Evolutionary conservation across 2,888 invertebrate genomes (phyloP), one percentile per base, ranked within the genome.

Genomic region (Morpho deidamia): DNA sequence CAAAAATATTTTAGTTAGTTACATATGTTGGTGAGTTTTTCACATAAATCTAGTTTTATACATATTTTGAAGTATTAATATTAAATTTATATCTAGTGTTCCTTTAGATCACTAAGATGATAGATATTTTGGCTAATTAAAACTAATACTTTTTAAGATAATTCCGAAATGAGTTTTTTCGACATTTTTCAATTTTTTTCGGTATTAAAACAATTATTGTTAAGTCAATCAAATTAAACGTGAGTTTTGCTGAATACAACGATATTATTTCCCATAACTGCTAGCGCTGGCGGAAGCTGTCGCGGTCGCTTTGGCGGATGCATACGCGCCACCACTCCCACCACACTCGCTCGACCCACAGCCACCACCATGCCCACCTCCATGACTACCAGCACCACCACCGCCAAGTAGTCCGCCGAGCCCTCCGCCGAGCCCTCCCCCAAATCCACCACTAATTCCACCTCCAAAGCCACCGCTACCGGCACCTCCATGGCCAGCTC

Each of bases 301-400:
- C 2, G 79, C 81, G 5, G 72, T 68, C 1, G 83, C 84, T 38
- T 70, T 80, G n/a, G 82, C 78, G 0, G 78, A 74, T 0, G 77
- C 72, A 39, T 65, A 75, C 0, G 74, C 72, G 2, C 64, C 73
- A 5, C 78, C 77, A 9, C 67, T 66, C 2, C 69, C 71, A 38
- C 70, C 65, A 40, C 69, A 71, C 60, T 74, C 60, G 59, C 72
- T 56, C 58, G 74, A 60, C 60, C 71, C 55, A 60, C 72, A 43
- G 55, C 76, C 60, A 50, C 64, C 59, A 60, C 69, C 71, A 59
- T 74, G 60, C 59, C 50, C 32, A 11, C 37, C 43, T 12, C 81
- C 80, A 1, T 81, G 82, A 8, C 83, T 81, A 8, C 83, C 60
- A 7, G 46, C 12, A 7, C 53, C 53, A 12, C 59, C 55, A 11